These are phyloP conservation scores for Scortum barcoo DNA, from an alignment of 2,113 vertebrate genomes.

Conservation along the genomic window DNA sequence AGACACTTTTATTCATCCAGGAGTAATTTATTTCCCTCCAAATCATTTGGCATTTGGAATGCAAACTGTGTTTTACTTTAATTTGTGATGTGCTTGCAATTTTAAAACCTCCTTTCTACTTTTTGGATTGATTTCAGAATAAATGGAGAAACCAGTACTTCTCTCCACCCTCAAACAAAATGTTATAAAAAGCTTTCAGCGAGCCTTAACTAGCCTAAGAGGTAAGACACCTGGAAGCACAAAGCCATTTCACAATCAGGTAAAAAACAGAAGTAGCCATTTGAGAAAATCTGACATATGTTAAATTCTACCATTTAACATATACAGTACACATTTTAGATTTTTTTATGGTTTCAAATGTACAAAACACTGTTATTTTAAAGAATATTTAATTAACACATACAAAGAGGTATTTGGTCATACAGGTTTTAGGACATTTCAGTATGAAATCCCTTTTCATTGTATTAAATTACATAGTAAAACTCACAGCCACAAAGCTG, in stretches of 20 bases:
- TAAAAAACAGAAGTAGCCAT: neutral
- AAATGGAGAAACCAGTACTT: neutral
- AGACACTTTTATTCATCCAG: slow-evolving; percentile 17
- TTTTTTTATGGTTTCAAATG: neutral
- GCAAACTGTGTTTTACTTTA: slow-evolving; percentile 39
- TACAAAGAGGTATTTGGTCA: neutral
- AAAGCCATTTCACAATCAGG: neutral
- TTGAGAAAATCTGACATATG: neutral
- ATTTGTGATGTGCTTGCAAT: slow-evolving; percentile 41
- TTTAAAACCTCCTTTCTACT: slow-evolving; percentile 11
- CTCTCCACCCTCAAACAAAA: slow-evolving; percentile 2
- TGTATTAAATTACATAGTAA: neutral
- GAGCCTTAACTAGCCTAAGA: neutral
- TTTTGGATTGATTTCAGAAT: slow-evolving; percentile 29
- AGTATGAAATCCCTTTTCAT: neutral
- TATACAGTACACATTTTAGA: neutral
- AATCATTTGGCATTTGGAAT: slow-evolving; percentile 47
- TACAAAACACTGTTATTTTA: neutral
- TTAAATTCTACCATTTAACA: neutral
- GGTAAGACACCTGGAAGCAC: neutral
- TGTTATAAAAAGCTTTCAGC: slow-evolving; percentile 15
- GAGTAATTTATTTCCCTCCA: slow-evolving; percentile 45
- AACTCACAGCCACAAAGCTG: neutral
- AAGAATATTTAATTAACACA: neutral
- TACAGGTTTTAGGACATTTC: neutral